Base-by-base conservation (phyloP, 2,888 invertebrate species). In the Epinotia ramella region DNA sequence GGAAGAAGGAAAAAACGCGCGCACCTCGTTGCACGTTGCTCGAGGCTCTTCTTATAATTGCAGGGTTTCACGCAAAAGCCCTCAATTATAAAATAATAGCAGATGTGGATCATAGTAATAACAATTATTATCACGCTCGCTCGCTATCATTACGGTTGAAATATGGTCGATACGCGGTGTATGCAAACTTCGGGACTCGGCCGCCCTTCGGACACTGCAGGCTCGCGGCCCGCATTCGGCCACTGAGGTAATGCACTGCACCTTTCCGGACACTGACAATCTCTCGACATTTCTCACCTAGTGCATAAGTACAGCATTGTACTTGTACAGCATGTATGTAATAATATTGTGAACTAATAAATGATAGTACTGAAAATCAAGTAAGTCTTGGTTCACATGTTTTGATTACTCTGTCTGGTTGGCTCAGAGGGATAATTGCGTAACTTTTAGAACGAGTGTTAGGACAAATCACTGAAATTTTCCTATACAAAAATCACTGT, bases 51-150 rank as follows among this genome's bases (percentile, higher is more conserved):
- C 87, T 93, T 89, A 94, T 94, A 94, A 94, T 94, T 94, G 94
- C 87, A 87, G 93, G 94, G 92, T 94, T 94, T 93, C 91, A 91
- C 92, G 91, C 92, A 92, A 94, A 94, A 94, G 87, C 91, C 93
- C 88, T 92, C 93, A 94, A 94, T 94, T 94, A 94, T 94, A 93
- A 94, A 94, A 94, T 94, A 94, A 94, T 94, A 94, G 91, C 92
- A 94, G 93, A 93, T 93, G 93, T 90, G 93, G 91, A 92, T 94
- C 93, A 91, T 93, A 93, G 93, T 94, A 94, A 94, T 94, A 93
- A 94, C 93, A 94, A 94, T 94, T 93, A 94, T 94, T 94, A 94
- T 94, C 94, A 92, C 94, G 93, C 93, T 91, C 89, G 88, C 86
- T 84, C 81, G 88, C 88, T 90, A 89, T 93, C 90, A 94, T 94